These are phyloP conservation scores for Acanthosepion lycidas DNA, from an alignment of 2,888 invertebrate genomes.

Conservation along the genomic window DNA sequence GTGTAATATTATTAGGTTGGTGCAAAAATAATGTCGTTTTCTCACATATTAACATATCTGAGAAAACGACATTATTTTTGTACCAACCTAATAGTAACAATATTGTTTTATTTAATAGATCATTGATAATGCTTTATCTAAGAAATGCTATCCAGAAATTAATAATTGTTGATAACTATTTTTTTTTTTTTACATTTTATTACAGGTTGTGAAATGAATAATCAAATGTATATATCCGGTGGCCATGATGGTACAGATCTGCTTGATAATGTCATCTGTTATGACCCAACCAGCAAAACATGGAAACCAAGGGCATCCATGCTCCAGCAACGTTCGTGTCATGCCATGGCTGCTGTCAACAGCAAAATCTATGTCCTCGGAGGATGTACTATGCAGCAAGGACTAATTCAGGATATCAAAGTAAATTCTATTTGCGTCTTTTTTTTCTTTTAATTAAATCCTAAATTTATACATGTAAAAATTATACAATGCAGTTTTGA, in stretches of 20 bases:
- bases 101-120: no score
- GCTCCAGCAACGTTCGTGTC: constrained; percentile 56
- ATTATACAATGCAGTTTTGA: no score
- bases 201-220: constrained; percentile 56
- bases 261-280: constrained; percentile 53
- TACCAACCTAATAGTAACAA: no score
- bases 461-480: no score
- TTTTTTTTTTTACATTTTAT: not conserved
- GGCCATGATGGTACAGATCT: constrained; percentile 58
- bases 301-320: constrained; percentile 55
- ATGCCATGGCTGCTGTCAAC: constrained; percentile 55
- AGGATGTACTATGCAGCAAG: constrained; percentile 52
- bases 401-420: constrained; percentile 45
- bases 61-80: no score
- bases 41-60: no score
- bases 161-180: no score
- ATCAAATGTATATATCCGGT: constrained; percentile 58
- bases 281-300: constrained; percentile 51
- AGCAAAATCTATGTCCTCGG: constrained; percentile 57
- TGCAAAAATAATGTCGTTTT: no score
- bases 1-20: no score
- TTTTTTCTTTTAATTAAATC: not conserved
- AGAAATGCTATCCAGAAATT: no score
- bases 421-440: not conserved
- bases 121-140: no score